phyloP scores from a whole-genome alignment of 1,140 invertebrate species.

The Papilio xuthus region DNA sequence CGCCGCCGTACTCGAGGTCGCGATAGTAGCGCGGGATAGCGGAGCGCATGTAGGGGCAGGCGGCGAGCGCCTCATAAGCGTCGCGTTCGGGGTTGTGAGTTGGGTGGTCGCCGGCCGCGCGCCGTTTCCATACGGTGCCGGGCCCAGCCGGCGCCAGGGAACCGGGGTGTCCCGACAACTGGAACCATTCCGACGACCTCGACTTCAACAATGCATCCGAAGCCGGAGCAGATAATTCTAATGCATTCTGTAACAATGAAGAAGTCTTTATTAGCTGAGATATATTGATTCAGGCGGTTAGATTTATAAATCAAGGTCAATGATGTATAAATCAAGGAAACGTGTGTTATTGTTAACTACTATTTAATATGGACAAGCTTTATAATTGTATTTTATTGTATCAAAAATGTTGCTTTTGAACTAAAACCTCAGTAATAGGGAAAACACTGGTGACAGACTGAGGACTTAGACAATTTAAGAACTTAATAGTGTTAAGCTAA shows the following conservation, averaged over 20 bases:
- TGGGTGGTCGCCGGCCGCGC: conserved; percentile 83
- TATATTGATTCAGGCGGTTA: too few species aligned
- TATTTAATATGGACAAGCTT: too few species aligned
- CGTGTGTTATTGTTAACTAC: too few species aligned
- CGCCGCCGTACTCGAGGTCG: conserved; percentile 92
- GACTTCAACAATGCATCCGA: conserved; percentile 93
- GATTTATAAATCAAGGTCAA: too few species aligned
- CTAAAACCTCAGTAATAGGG: too few species aligned
- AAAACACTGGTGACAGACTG: too few species aligned
- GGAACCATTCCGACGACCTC: conserved; percentile 89
- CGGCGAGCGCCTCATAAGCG: conserved; percentile 91
- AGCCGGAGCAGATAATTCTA: conserved; percentile 95
- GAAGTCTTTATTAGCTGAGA: conserved; percentile 39
- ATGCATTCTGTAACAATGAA: conserved; percentile 90
- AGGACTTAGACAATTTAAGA: too few species aligned
- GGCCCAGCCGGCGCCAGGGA: conserved; percentile 96
- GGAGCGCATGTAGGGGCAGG: conserved; percentile 87
- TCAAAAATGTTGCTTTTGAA: too few species aligned
- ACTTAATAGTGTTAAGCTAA: too few species aligned
- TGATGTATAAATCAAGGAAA: too few species aligned
- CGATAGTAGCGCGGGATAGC: conserved; percentile 94
- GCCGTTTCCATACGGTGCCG: conserved; percentile 96
- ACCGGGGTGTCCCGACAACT: conserved; percentile 95
- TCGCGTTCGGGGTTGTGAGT: conserved; percentile 89
- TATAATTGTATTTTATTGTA: too few species aligned